Conservation (phyloP, 2,888 invertebrate genomes). For the Drosophila mercatorum region DNA sequence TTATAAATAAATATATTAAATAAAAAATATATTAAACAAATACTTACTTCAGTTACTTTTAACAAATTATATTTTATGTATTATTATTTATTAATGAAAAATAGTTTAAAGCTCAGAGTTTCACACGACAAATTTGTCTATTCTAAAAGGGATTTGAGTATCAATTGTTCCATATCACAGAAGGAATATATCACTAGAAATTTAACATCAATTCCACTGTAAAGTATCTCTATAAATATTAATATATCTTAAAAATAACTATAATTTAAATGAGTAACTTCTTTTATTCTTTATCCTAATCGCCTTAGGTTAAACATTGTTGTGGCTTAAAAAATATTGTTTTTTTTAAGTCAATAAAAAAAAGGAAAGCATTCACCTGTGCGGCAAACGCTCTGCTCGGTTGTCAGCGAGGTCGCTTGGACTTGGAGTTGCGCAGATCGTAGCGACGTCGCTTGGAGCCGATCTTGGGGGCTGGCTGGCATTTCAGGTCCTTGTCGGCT, state of each 20-base stretch:
- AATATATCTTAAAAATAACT: neutral
- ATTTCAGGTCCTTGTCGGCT: conserved; percentile 15
- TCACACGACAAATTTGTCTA: too few relatives aligned
- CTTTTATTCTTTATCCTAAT: conserved; percentile 13
- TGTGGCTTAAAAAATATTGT: conserved; percentile 17
- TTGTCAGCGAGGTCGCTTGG: conserved; percentile 18
- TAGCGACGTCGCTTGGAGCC: conserved; percentile 49
- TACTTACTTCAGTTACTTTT: too few relatives aligned
- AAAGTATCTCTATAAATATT: neutral
- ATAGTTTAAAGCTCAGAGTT: too few relatives aligned
- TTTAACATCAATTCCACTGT: neutral
- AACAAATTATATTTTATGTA: neutral
- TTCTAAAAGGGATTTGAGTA: neutral
- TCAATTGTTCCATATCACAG: neutral
- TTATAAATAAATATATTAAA: neutral
- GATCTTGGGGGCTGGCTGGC: neutral
- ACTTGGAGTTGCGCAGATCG: conserved; percentile 51
- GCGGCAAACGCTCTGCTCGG: too few relatives aligned
- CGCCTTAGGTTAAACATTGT: neutral
- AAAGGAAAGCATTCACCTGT: neutral
- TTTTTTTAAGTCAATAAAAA: neutral
- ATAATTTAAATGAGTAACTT: neutral
- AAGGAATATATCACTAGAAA: neutral
- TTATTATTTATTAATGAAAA: too few relatives aligned
- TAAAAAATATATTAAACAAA: too few relatives aligned